Evolutionary conservation across 2,888 invertebrate species (phyloP).

Genomic region (Campoplex nolae): DNA sequence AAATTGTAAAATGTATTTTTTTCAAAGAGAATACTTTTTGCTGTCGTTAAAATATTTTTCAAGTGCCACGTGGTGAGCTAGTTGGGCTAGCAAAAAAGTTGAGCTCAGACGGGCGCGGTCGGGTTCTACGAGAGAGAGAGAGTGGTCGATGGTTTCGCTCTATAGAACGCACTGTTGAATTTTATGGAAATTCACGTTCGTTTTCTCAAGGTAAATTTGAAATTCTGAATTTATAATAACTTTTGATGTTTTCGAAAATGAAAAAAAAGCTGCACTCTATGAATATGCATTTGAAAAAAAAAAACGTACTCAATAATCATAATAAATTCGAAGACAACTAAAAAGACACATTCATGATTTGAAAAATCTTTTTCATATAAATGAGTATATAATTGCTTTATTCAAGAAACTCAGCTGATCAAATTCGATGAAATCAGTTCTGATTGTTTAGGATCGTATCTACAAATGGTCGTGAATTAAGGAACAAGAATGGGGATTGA

Average conservation of each 20-base stretch:
- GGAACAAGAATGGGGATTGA: not conserved
- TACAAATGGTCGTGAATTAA: not conserved
- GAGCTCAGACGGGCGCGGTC: slow-evolving; percentile 82
- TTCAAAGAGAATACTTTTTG: not conserved
- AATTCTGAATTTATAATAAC: not conserved
- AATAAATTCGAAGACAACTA: not conserved
- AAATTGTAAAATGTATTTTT: not conserved
- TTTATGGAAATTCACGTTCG: not conserved
- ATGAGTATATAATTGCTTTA: not conserved
- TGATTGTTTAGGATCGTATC: not conserved
- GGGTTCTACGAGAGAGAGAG: slow-evolving; percentile 71
- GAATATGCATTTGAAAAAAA: not conserved
- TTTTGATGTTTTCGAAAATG: not conserved
- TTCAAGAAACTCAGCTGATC: not conserved
- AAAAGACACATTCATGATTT: not conserved
- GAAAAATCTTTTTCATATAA: not conserved
- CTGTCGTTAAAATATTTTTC: slow-evolving; percentile 61
- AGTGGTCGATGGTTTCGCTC: slow-evolving; percentile 78
- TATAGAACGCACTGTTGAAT: slow-evolving; percentile 8
- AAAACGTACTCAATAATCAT: not conserved
- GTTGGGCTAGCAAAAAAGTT: slow-evolving; percentile 68
- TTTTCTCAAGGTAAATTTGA: not conserved
- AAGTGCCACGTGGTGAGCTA: slow-evolving; percentile 68
- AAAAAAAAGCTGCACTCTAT: not conserved
- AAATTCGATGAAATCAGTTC: not conserved